These are phyloP conservation scores for Cyprinella venusta DNA, from an alignment of 2,797 vertebrate genomes.

Conservation along the genomic window DNA sequence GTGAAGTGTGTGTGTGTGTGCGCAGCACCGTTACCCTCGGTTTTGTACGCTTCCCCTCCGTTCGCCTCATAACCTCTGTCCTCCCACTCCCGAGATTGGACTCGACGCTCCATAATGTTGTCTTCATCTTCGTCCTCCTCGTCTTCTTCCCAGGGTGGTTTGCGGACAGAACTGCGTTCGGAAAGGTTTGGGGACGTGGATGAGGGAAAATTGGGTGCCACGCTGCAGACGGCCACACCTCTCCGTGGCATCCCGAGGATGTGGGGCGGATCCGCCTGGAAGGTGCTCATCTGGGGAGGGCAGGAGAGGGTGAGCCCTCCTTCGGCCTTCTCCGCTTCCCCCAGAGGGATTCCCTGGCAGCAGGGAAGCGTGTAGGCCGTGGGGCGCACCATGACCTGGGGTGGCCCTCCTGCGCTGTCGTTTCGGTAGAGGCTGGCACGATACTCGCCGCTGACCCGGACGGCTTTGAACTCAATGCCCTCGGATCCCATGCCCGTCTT, in stretches of 20 bases:
- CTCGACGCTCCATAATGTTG: neutral
- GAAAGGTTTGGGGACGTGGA: conserved; percentile 81
- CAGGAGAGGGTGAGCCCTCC: conserved; percentile 33
- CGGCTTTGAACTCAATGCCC: conserved; percentile 76
- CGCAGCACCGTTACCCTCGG: conserved; percentile 65
- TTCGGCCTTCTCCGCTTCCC: conserved; percentile 41
- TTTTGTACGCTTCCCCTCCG: conserved; percentile 69
- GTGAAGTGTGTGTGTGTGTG: neutral
- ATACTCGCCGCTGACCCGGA: conserved; percentile 67
- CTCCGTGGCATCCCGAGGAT: conserved; percentile 80
- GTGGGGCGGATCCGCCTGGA: conserved; percentile 87
- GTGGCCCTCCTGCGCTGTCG: conserved; percentile 73
- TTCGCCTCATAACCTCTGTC: conserved; percentile 73
- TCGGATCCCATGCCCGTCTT: conserved; percentile 70
- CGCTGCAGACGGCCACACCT: conserved; percentile 95
- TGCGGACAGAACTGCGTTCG: conserved; percentile 88
- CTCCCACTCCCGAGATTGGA: conserved; percentile 67
- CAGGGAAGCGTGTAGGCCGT: conserved; percentile 83
- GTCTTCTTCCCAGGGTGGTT: conserved; percentile 90
- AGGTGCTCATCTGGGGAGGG: conserved; percentile 83
- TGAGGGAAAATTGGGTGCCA: conserved; percentile 89
- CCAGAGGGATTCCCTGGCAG: conserved; percentile 62
- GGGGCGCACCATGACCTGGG: conserved; percentile 91
- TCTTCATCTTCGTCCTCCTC: conserved; percentile 70
- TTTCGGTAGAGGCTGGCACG: conserved; percentile 65